Evolutionary conservation across 2,888 invertebrate species (phyloP).

Genomic region (Plebejus argus): DNA sequence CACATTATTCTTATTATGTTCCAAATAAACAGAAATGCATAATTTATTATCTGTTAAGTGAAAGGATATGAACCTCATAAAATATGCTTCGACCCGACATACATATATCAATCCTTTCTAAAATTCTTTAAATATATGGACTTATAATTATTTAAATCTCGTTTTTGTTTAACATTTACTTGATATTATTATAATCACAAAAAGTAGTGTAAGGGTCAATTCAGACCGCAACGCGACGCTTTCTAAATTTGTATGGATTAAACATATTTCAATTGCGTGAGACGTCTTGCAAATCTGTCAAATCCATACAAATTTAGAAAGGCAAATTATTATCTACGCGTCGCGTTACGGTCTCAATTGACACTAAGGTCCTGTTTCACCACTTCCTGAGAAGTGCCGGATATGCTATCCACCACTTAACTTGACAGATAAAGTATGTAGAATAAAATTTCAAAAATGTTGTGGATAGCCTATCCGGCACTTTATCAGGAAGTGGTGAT

Average conservation of each 20-base stretch:
- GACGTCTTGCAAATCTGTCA: too few species aligned
- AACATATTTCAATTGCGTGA: background rate
- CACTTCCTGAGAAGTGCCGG: too few species aligned
- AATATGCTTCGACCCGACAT: background rate
- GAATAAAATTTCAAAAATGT: too few species aligned
- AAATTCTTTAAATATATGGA: background rate
- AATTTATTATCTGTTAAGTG: constrained; percentile 11
- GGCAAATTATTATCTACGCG: too few species aligned
- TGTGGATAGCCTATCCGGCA: too few species aligned
- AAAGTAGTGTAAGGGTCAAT: background rate
- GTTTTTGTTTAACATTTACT: background rate
- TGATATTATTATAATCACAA: too few species aligned
- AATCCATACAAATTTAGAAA: too few species aligned
- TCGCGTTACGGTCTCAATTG: background rate
- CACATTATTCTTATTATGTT: constrained; percentile 7
- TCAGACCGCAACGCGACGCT: too few species aligned
- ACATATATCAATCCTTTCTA: constrained; percentile 11
- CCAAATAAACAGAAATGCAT: constrained; percentile 15
- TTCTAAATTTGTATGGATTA: too few species aligned
- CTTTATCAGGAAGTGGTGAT: too few species aligned
- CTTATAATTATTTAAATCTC: background rate
- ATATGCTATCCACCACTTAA: too few species aligned
- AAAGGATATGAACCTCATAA: constrained; percentile 7
- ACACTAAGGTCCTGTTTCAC: background rate
- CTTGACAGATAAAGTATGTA: too few species aligned